phyloP scores from a whole-genome alignment of 2,888 invertebrate genomes.

The Amphipyra berbera region DNA sequence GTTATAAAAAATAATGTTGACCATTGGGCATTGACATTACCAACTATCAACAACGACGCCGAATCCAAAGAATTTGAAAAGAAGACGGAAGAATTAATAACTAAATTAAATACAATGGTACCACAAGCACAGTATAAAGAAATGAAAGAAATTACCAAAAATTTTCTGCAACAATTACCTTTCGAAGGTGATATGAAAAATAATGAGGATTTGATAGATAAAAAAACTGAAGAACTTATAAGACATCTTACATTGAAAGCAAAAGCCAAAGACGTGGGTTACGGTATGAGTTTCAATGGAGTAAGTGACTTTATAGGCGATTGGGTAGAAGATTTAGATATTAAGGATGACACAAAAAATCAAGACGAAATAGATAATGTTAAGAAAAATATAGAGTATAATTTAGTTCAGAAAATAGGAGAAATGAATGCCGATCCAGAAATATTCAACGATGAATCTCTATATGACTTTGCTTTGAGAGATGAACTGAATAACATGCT shows the following conservation, averaged over 20 bases:
- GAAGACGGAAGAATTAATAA: conserved; percentile 16
- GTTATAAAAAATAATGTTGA: conserved; percentile 24
- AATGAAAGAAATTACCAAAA: conserved; percentile 35
- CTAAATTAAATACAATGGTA: conserved; percentile 14
- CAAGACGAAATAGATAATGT: conserved; percentile 54
- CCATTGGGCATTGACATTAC: conserved; percentile 42
- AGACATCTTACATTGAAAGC: neutral
- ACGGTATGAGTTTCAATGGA: conserved; percentile 44
- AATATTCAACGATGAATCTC: conserved; percentile 66
- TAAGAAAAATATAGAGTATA: conserved; percentile 64
- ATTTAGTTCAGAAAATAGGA: conserved; percentile 66
- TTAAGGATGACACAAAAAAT: conserved; percentile 47
- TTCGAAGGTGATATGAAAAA: conserved; percentile 33
- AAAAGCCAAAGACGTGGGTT: conserved; percentile 1
- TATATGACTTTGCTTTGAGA: conserved; percentile 68
- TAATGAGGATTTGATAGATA: conserved; percentile 19
- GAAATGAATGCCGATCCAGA: conserved; percentile 73
- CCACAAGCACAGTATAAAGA: conserved; percentile 11
- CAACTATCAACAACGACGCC: conserved; percentile 16
- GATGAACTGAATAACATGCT: conserved; percentile 69
- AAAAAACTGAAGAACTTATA: conserved; percentile 40
- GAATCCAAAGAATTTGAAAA: conserved; percentile 30
- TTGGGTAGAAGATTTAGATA: conserved; percentile 66
- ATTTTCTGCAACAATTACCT: conserved; percentile 40
- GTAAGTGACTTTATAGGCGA: conserved; percentile 61